phyloP scores from a whole-genome alignment of 2,888 invertebrate genomes.

The Globia sparganii region DNA sequence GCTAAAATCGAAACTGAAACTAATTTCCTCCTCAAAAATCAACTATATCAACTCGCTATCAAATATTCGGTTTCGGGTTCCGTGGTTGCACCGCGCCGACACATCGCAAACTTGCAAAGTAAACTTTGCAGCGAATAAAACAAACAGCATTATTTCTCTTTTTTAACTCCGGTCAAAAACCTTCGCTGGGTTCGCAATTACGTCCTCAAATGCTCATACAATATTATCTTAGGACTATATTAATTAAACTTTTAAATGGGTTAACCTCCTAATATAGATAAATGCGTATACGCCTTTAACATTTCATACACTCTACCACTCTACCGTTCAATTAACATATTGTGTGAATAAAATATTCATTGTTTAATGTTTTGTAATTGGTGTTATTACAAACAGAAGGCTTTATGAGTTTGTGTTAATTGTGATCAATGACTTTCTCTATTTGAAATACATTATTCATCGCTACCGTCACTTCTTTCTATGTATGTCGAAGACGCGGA shows the following conservation, averaged over 20 bases:
- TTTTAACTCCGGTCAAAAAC: slow-evolving; percentile 72
- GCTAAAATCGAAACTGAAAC: background rate
- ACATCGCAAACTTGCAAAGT: slow-evolving; percentile 45
- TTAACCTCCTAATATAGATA: slow-evolving; percentile 68
- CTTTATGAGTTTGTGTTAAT: background rate
- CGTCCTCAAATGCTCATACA: slow-evolving; percentile 70
- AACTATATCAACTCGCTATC: slow-evolving; percentile 9
- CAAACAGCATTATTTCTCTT: slow-evolving; percentile 53
- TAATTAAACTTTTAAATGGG: slow-evolving; percentile 81
- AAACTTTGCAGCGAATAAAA: slow-evolving; percentile 53
- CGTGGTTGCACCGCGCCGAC: background rate
- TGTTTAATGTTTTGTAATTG: slow-evolving; percentile 37
- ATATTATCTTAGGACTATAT: slow-evolving; percentile 83
- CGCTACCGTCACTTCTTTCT: background rate
- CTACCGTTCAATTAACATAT: slow-evolving; percentile 46
- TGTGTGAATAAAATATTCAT: slow-evolving; percentile 40
- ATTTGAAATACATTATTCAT: slow-evolving; percentile 2
- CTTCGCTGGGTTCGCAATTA: slow-evolving; percentile 73
- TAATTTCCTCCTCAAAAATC: background rate
- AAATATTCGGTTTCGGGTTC: slow-evolving; percentile 34
- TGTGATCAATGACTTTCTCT: slow-evolving; percentile 2
- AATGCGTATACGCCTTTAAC: slow-evolving; percentile 50
- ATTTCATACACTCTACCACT: slow-evolving; percentile 43
- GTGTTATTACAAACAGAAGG: slow-evolving; percentile 5
- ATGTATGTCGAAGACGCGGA: background rate